phyloP scores from a whole-genome alignment of 2,113 vertebrate species.

The Chlorodrepanis virens region DNA sequence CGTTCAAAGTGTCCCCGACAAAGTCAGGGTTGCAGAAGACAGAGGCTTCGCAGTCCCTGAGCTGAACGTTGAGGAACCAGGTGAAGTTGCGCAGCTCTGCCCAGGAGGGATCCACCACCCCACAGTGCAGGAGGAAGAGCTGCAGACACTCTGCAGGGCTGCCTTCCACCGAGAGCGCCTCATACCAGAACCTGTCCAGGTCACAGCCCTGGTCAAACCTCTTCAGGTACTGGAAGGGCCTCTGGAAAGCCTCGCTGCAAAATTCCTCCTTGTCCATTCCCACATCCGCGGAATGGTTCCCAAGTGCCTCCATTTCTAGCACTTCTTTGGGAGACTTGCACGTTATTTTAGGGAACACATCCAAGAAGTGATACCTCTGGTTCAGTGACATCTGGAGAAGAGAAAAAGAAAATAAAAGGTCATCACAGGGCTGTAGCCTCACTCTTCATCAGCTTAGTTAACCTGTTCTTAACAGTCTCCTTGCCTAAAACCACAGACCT shows the following conservation, averaged over 20 bases:
- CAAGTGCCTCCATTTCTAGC: constrained; percentile 69
- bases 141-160: constrained; percentile 85
- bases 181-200: constrained; percentile 81
- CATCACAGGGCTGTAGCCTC: not conserved
- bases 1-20: constrained; percentile 80
- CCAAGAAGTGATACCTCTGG: constrained; percentile 72
- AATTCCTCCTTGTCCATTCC: constrained; percentile 87
- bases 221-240: constrained; percentile 90
- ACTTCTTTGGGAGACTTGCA: constrained; percentile 91
- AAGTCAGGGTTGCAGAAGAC: constrained; percentile 82
- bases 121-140: constrained; percentile 85
- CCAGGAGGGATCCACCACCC: constrained; percentile 89
- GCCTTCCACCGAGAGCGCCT: constrained; percentile 70
- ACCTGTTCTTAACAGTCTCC: not conserved
- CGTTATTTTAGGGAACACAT: constrained; percentile 87
- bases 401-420: not conserved
- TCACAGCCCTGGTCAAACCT: constrained; percentile 70
- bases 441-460: not conserved
- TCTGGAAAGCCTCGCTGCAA: constrained; percentile 84
- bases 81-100: constrained; percentile 89
- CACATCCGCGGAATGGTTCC: constrained; percentile 2
- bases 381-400: not conserved
- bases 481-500: not conserved
- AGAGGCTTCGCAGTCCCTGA: constrained; percentile 88
- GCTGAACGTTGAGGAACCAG: constrained; percentile 87